These are phyloP conservation scores for Cheilosia scutellata DNA, from an alignment of 2,888 invertebrate genomes.

Conservation along the genomic window DNA sequence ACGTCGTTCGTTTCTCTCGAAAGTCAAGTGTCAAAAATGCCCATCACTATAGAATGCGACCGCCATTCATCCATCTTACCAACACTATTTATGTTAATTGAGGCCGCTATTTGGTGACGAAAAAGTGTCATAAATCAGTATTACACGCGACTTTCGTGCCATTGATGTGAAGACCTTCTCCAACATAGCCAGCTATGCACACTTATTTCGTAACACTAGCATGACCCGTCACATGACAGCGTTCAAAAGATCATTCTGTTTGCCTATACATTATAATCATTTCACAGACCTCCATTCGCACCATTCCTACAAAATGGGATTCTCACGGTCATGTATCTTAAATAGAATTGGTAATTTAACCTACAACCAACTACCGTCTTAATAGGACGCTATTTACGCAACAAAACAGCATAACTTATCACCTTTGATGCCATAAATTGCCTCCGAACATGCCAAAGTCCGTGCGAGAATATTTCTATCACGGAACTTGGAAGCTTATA, in stretches of 20 bases:
- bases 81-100: not conserved
- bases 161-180: not conserved
- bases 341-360: slow-evolving; percentile 60
- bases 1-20: no score
- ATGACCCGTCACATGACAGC: slow-evolving; percentile 32
- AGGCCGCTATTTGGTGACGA: not conserved
- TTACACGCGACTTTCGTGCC: not conserved
- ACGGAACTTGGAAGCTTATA: slow-evolving; percentile 6
- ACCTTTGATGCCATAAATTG: slow-evolving; percentile 71
- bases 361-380: slow-evolving; percentile 61
- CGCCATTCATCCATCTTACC: not conserved
- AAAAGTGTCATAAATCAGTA: not conserved
- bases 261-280: slow-evolving; percentile 14
- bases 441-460: slow-evolving; percentile 65
- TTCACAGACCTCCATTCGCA: slow-evolving; percentile 50
- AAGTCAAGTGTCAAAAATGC: no score
- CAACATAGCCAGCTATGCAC: not conserved
- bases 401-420: slow-evolving; percentile 72
- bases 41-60: not conserved
- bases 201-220: not conserved
- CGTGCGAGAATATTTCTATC: slow-evolving; percentile 31
- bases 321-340: slow-evolving; percentile 67
- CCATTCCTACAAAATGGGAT: slow-evolving; percentile 1
- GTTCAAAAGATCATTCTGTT: slow-evolving; percentile 20
- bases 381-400: slow-evolving; percentile 66